Conservation (phyloP, 2,113 vertebrate species). For the Otolemur garnettii region DNA sequence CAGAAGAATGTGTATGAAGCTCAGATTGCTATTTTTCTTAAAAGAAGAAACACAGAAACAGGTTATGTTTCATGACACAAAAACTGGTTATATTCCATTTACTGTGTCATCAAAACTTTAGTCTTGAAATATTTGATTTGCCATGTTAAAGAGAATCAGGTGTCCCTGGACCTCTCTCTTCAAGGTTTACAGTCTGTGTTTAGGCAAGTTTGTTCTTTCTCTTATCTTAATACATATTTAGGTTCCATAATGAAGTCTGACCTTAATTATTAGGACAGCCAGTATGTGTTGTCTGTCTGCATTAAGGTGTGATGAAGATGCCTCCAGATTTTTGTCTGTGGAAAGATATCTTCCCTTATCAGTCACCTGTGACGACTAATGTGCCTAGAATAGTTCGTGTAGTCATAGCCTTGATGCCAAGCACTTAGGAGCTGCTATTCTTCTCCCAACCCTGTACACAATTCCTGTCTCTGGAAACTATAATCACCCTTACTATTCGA, state of each 20-base stretch:
- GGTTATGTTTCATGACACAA: not conserved
- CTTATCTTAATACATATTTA: slow-evolving; percentile 10
- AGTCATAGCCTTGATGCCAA: not conserved
- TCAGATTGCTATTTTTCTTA: not conserved
- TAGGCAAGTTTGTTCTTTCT: not conserved
- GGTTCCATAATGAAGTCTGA: slow-evolving; percentile 21
- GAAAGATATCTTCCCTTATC: not conserved
- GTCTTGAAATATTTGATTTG: slow-evolving; percentile 22
- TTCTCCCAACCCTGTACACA: not conserved
- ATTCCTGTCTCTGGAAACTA: not conserved
- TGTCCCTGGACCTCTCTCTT: not conserved
- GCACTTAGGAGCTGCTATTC: not conserved
- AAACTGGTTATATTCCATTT: not conserved
- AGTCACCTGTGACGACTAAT: not conserved
- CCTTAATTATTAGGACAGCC: not conserved
- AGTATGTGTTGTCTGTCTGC: not conserved
- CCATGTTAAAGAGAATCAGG: not conserved
- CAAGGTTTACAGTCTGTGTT: not conserved
- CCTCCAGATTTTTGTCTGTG: not conserved
- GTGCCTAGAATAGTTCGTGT: not conserved
- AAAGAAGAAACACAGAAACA: too few species aligned
- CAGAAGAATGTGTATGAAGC: not conserved
- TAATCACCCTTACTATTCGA: not conserved
- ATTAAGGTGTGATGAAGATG: not conserved
- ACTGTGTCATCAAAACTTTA: slow-evolving; percentile 40